Conservation (phyloP, 2,797 vertebrate genomes). For the Rhinella marina region DNA sequence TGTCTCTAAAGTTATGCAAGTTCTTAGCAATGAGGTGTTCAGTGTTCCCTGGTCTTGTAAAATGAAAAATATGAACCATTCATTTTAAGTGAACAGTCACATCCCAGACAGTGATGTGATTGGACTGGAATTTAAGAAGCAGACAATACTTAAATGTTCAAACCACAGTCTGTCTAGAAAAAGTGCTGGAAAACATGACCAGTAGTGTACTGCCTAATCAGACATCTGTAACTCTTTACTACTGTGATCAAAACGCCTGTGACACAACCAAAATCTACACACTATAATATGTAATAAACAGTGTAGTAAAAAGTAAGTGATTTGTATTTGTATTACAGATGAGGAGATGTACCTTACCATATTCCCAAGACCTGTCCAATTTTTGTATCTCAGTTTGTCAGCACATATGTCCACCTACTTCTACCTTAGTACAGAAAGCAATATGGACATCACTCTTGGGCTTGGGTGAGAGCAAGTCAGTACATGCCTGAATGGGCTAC, state of each 20-base stretch:
- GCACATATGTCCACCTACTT: no score
- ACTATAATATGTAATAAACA: not conserved
- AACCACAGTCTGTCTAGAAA: conserved; percentile 43
- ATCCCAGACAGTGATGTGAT: conserved; percentile 56
- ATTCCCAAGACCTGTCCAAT: no score
- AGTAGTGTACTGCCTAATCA: not conserved
- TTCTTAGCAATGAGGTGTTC: conserved; percentile 1
- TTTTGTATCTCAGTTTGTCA: no score
- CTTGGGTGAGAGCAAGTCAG: no score
- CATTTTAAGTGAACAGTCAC: conserved; percentile 20
- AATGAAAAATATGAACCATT: conserved; percentile 27
- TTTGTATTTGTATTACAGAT: not conserved
- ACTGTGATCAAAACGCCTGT: not conserved
- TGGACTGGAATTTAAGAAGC: conserved; percentile 46
- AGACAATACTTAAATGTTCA: conserved; percentile 36
- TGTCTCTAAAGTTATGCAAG: not conserved
- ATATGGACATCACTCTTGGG: no score
- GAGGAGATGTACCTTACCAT: no score
- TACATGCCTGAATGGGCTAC: no score
- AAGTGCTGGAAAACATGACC: conserved; percentile 51
- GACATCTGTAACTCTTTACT: conserved; percentile 41
- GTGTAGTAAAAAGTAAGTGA: not conserved
- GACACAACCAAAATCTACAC: not conserved
- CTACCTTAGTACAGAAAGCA: no score
- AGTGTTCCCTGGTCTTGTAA: conserved; percentile 33